Evolutionary conservation across 2,797 vertebrate species (phyloP), one percentile per base, ranked within the genome.

Genomic region (Antennarius maculatus): DNA sequence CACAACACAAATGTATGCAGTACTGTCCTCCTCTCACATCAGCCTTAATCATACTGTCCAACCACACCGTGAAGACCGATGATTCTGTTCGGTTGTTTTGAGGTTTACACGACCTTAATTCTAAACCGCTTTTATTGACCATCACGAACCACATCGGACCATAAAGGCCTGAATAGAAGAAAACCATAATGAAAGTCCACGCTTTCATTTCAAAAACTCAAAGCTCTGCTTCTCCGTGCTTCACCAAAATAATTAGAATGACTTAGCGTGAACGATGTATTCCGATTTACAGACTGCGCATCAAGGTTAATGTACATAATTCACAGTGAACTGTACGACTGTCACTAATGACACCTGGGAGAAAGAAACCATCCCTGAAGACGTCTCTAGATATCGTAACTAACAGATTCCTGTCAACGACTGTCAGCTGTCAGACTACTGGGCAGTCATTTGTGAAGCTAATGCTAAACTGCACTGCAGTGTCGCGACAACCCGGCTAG

Each of bases 401-500:
- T 15, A 13, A 16, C n/a, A 15, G 34, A 13, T 18, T 4, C 1
- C 1, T 29, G 12, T 28, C n/a, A 31, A 2, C 13, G 13, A 15
- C 39, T 27, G 46, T 48, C 12, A 13, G 12, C 39, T n/a, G 12
- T 41, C 61, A 51, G 8, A 23, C 41, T 41, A 61, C 11, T 54
- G 17, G 9, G 47, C 50, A 23, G 23, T 61, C 51, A 64, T 29
- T 27, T 42, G 0, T 49, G 37, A 13, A 0, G 76, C 77, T 77
- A 71, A 71, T 0, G 73, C 66, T 66, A 54, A 43, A 47, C 17
- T 65, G 55, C 46, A 80, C 28, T 81, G 75, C 83, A 87, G 59
- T 76, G 73, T 62, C 70, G 75, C 17, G 55, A 80, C 86, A 83
- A 89, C 85, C 84, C 81, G 69, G 66, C 82, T 87, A 84, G 67